Evolutionary conservation across 2,888 invertebrate species (phyloP).

Genomic region (Torymus texanus): DNA sequence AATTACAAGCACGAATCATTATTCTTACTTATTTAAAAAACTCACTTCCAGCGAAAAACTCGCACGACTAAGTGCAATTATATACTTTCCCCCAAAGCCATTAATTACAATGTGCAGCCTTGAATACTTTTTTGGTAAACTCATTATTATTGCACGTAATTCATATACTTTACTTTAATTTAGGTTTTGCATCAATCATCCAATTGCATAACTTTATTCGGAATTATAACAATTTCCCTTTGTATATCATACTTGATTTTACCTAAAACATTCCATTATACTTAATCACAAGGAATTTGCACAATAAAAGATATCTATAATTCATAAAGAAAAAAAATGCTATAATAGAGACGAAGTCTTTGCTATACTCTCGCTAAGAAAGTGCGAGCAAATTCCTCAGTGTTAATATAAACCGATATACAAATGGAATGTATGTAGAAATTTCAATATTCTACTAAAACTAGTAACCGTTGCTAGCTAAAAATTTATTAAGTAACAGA

Average conservation of each 20-base stretch:
- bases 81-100: slow-evolving; percentile 33
- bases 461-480: too few species aligned
- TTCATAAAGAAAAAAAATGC: too few species aligned
- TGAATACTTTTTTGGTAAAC: slow-evolving; percentile 22
- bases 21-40: slow-evolving; percentile 23
- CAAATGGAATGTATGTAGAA: too few species aligned
- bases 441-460: too few species aligned
- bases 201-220: slow-evolving; percentile 7
- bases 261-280: not conserved
- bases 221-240: not conserved
- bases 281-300: slow-evolving; percentile 22
- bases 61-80: slow-evolving; percentile 21
- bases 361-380: too few species aligned
- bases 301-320: not conserved
- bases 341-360: too few species aligned
- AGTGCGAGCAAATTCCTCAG: too few species aligned
- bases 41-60: slow-evolving; percentile 10
- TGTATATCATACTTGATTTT: not conserved
- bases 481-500: too few species aligned
- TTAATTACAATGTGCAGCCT: slow-evolving; percentile 44
- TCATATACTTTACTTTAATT: slow-evolving; percentile 31
- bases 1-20: not conserved
- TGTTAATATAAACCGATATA: too few species aligned
- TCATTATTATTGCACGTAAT: slow-evolving; percentile 34
- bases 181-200: slow-evolving; percentile 37